phyloP scores from a whole-genome alignment of 2,797 vertebrate genomes.

The Stomatorhinus walkeri region DNA sequence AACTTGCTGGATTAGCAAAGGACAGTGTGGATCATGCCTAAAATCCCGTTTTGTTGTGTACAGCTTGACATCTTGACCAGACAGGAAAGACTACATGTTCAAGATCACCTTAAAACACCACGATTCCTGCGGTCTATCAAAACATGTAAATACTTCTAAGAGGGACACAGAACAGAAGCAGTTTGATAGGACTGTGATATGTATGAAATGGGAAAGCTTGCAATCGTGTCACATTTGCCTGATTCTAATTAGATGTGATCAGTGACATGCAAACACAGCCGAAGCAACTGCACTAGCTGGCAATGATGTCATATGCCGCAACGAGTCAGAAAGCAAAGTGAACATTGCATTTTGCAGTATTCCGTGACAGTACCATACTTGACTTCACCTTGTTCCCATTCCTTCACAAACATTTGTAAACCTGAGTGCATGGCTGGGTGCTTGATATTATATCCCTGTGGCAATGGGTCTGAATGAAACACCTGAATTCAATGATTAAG shows the following conservation, averaged over 20 bases:
- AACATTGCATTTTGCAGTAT: neutral
- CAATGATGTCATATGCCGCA: neutral
- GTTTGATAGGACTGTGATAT: neutral
- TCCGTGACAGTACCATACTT: neutral
- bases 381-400: neutral
- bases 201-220: neutral
- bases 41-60: neutral
- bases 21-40: neutral
- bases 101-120: neutral
- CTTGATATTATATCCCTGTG: neutral
- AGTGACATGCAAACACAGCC: neutral
- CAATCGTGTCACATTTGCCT: neutral
- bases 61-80: neutral
- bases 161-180: neutral
- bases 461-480: neutral
- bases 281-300: neutral
- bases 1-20: neutral
- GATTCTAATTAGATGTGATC: neutral
- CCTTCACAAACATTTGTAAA: neutral
- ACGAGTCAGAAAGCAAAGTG: neutral
- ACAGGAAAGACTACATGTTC: neutral
- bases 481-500: neutral
- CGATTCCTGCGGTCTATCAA: neutral
- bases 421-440: neutral
- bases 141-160: neutral